Evolutionary conservation across 2,888 invertebrate genomes (phyloP), one percentile per base, ranked within the genome.

Genomic region (Vandiemenella viatica): DNA sequence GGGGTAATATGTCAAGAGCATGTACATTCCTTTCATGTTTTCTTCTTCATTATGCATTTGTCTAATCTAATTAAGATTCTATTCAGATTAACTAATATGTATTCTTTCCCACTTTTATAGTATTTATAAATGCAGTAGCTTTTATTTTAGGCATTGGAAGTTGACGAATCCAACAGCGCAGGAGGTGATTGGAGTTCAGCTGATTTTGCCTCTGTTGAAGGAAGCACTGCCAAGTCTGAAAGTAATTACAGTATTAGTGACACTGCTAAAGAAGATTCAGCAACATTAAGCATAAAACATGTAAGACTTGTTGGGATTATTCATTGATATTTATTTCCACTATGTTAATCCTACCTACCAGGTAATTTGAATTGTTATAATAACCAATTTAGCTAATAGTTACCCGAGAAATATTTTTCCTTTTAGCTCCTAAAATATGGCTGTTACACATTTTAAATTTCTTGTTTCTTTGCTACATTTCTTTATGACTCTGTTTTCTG

Each of bases 171-270:
- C 37, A 75, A 69, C 1, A 75, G 76, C 53, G 76, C 76, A 0
- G 75, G 76, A 1, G 76, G 77, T 55, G 75, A 75, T 10, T 77
- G 77, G 77, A 75, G 73, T 63, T 63, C 67, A 6, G 70, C 69
- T 58, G 65, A 75, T 1, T 61, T 62, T 51, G 55, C 61, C 41
- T 57, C 64, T n/a, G 60, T 59, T 3, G 61, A 61, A 51, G 56
- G 54, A n/a, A 56, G 57, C 10, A 44, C 41, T 21, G 37, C 41
- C 7, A 52, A 54, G 37, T 42, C 53, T n/a, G 20, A 41, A 10
- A 51, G 50, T 38, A 52, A 42, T 18, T 49, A 55, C 48, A 56
- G 52, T 40, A 52, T 49, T 48, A 55, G 56, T 32, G 53, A 57
- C 17, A 20, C 21, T 23, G 40, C 23, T 13, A 50, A 52, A 42